A percentile compares a stretch with the other conserved stretches of the same genome.
Conservation (phyloP, 2,888 invertebrate genomes). For the Mythimna pallens region DNA sequence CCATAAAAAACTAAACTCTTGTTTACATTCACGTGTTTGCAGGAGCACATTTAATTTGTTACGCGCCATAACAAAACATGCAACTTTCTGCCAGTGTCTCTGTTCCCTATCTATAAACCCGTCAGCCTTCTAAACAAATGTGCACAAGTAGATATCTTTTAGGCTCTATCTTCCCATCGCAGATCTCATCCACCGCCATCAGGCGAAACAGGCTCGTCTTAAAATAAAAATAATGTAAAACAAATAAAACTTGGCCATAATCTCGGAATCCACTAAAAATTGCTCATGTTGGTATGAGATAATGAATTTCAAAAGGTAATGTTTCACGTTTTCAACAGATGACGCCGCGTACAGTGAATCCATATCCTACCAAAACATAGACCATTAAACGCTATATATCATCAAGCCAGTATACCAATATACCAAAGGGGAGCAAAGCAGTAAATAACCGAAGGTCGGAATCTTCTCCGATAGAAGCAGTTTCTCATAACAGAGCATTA, state of each 20-base stretch:
- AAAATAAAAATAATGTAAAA: neutral
- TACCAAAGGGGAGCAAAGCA: conserved; percentile 4
- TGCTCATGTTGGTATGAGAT: neutral
- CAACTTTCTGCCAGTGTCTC: no score
- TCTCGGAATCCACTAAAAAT: neutral
- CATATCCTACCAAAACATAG: neutral
- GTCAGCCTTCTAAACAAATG: no score
- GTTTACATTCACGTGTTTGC: no score
- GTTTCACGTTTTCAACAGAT: neutral
- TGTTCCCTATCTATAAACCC: no score
- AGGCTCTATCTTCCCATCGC: no score
- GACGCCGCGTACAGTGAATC: neutral
- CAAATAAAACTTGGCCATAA: neutral
- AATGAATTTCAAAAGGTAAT: conserved; percentile 3
- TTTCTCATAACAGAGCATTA: conserved; percentile 51
- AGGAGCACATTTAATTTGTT: no score
- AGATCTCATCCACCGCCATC: neutral
- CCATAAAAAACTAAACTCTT: no score
- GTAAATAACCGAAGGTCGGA: conserved; percentile 11
- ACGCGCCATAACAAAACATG: no score
- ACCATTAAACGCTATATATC: conserved; percentile 18
- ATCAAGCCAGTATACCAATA: neutral
- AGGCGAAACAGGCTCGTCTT: neutral
- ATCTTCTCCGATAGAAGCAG: conserved; percentile 12
- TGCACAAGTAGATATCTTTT: no score